Evolutionary conservation across 2,113 vertebrate genomes (phyloP).

Genomic region (Agapornis roseicollis): DNA sequence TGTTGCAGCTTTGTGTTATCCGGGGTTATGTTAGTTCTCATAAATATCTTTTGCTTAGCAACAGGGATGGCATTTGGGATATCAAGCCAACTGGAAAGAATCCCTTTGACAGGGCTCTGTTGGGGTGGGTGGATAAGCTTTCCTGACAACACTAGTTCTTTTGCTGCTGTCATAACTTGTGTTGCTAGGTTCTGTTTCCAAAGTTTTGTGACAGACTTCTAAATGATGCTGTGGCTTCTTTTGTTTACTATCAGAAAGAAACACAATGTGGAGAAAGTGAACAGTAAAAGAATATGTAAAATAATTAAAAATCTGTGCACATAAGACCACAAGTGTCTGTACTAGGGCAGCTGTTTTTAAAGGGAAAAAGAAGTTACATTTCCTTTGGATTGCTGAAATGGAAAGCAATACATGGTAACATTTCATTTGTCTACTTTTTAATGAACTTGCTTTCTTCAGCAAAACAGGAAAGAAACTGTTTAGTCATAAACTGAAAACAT

Average conservation of each 20-base stretch:
- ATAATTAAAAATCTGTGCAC: neutral
- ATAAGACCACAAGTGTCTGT: neutral
- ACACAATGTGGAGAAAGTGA: neutral
- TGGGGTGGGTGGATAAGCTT: constrained; percentile 40
- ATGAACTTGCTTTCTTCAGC: neutral
- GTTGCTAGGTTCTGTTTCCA: constrained; percentile 52
- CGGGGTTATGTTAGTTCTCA: constrained; percentile 9
- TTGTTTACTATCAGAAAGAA: constrained; percentile 26
- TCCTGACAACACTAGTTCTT: neutral
- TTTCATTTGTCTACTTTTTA: neutral
- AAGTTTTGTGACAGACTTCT: constrained; percentile 35
- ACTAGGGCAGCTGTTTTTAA: neutral
- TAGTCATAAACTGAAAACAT: neutral
- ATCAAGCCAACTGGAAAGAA: constrained; percentile 60
- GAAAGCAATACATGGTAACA: neutral
- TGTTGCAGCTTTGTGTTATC: neutral
- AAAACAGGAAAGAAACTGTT: neutral
- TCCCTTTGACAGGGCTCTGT: constrained; percentile 5
- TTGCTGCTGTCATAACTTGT: constrained; percentile 9
- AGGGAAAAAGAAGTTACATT: neutral
- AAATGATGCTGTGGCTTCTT: constrained; percentile 10
- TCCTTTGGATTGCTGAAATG: neutral
- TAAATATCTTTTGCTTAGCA: constrained; percentile 43
- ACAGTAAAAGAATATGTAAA: neutral
- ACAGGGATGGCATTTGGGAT: constrained; percentile 32